A percentile compares a stretch with the other conserved stretches of the same genome.
phyloP scores from a whole-genome alignment of 2,113 vertebrate species.

The Columba janthina region DNA sequence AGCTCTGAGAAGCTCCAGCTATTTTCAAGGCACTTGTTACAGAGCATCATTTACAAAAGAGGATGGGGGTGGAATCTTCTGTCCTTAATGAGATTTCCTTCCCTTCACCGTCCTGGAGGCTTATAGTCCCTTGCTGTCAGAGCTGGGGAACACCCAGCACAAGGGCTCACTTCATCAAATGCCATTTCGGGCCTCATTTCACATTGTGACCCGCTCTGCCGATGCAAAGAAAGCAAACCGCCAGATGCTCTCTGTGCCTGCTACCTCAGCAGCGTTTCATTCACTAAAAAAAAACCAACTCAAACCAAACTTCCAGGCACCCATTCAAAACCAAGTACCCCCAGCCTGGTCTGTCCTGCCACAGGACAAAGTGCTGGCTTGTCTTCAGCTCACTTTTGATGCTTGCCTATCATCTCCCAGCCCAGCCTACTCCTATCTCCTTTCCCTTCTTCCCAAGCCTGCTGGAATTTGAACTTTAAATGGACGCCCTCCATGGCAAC shows the following conservation, averaged over 20 bases:
- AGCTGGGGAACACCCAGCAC: conserved; percentile 26
- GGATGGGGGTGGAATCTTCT: not conserved
- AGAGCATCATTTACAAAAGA: not conserved
- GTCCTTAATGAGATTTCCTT: conserved; percentile 35
- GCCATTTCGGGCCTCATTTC: conserved; percentile 58
- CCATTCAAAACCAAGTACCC: conserved; percentile 69
- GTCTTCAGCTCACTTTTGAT: conserved; percentile 74
- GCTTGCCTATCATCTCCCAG: conserved; percentile 72
- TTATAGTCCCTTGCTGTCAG: not conserved
- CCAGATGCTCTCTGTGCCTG: conserved; percentile 65
- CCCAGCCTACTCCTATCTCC: conserved; percentile 67
- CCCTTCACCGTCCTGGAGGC: not conserved
- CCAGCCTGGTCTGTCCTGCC: conserved; percentile 55
- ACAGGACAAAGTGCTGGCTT: conserved; percentile 75
- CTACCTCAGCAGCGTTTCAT: conserved; percentile 48
- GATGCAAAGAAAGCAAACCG: conserved; percentile 47
- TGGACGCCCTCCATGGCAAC: conserved; percentile 68
- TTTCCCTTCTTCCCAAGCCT: conserved; percentile 72
- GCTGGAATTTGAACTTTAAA: conserved; percentile 77
- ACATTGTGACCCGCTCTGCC: conserved; percentile 44
- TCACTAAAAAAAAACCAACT: conserved; percentile 23
- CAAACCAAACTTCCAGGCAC: conserved; percentile 41
- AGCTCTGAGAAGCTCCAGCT: not conserved
- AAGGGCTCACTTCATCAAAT: conserved; percentile 66
- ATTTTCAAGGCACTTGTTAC: not conserved